A percentile compares a stretch with the other conserved stretches of the same genome.
Evolutionary conservation across 2,113 vertebrate genomes (phyloP).

Genomic region (Pagrus major): DNA sequence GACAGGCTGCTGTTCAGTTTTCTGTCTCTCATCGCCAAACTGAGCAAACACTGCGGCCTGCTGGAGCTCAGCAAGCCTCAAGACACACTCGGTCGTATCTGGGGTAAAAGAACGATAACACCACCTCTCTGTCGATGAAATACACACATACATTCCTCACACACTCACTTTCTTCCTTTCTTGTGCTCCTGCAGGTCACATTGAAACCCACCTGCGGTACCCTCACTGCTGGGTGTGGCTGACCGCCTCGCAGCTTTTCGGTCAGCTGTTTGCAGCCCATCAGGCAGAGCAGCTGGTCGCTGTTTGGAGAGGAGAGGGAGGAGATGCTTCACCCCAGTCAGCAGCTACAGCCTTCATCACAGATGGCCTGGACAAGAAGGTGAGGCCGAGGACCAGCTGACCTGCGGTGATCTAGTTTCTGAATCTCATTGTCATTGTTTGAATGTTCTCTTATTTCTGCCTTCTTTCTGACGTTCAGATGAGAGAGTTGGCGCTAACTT

Average conservation of each 20-base stretch:
- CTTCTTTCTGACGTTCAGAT: conserved; percentile 82
- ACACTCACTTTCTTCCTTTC: neutral
- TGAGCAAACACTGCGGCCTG: conserved; percentile 90
- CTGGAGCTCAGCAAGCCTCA: conserved; percentile 85
- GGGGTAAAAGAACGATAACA: conserved; percentile 84
- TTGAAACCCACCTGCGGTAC: conserved; percentile 91
- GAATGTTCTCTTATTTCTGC: neutral
- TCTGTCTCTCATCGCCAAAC: conserved; percentile 91
- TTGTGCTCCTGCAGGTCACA: conserved; percentile 82
- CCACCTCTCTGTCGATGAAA: neutral
- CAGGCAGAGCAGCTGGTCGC: conserved; percentile 90
- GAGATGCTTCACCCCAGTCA: conserved; percentile 36
- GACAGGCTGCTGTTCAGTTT: conserved; percentile 92
- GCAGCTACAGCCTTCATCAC: conserved; percentile 84
- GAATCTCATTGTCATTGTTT: neutral
- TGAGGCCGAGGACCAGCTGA: conserved; percentile 43
- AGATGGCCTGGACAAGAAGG: conserved; percentile 89
- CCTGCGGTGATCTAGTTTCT: fast-evolving
- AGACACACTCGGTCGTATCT: conserved; percentile 85
- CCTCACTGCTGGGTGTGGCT: conserved; percentile 98
- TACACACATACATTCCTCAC: neutral
- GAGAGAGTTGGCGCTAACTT: conserved; percentile 90
- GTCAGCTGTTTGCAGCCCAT: conserved; percentile 91
- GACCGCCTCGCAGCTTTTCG: conserved; percentile 94
- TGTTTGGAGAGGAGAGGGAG: conserved; percentile 77